Base-by-base conservation (phyloP, 2,797 vertebrate species). In the Odontamblyopus rebecca region DNA sequence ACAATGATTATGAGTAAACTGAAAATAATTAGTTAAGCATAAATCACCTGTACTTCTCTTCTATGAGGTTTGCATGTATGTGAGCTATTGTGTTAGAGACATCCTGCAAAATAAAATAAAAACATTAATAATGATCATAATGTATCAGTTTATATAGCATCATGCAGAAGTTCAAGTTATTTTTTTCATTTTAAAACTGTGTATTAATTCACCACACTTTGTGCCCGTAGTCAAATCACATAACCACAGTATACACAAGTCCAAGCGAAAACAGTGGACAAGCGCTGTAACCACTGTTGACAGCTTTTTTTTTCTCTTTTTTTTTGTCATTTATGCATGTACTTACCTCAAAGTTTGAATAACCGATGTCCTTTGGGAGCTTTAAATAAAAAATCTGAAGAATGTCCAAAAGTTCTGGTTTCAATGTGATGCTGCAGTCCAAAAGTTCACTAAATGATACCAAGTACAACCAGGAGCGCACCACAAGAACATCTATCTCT, bases 381-480 rank as follows among this genome's bases (percentile, higher is more conserved):
- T 93, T 95, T 48, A 83, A 75, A 0, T 0, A 30, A 4, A 92
- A 89, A 59, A 93, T 82, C 1, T 79, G 62, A 13, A 99, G 93
- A 1, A 87, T 73, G 72, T 93, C 94, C 23, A 95, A 54, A 18
- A 96, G 76, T 5, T 91, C 82, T 2, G 74, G 15, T 0, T 85
- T 84, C 7, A 89, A 44, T 1, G 8, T 27, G 1, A 0, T 13
- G 12, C 92, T 44, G 76, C 91, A 93, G 1, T 91, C 84, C 0
- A 27, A 1, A 68, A 96, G 78, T 0, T 74, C 59, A 0, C 67
- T 23, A 3, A 94, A 9, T 19, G 92, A 82, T 69, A 98, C 70
- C 78, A 97, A 68, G 64, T 71, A 94, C 74, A 96, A 87, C 92
- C 94, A 97, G 23, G 96, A 96, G 0, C 92, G 93, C 78, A 92